Conservation (phyloP, 2,113 vertebrate genomes). For the Stigmatopora nigra region DNA sequence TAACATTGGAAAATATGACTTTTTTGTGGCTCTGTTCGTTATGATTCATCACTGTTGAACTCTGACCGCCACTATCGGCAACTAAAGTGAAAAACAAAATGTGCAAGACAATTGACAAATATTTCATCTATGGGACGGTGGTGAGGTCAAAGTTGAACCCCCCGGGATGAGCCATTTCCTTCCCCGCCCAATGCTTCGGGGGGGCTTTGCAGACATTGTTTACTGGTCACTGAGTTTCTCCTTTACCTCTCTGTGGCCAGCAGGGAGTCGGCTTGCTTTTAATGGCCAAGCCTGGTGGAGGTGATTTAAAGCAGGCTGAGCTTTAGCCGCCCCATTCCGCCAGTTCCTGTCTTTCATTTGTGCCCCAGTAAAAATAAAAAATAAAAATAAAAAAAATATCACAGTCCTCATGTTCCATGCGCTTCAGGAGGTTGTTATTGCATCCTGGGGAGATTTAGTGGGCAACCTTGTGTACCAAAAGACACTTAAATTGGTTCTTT, state of each 20-base stretch:
- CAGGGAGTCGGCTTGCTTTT: constrained; percentile 41
- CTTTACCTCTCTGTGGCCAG: constrained; percentile 33
- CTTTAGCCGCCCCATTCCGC: constrained; percentile 36
- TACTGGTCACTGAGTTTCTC: constrained; percentile 40
- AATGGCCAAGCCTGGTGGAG: constrained; percentile 50
- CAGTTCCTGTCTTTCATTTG: constrained; percentile 59
- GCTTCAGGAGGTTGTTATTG: constrained; percentile 55
- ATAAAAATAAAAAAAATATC: constrained; percentile 57
- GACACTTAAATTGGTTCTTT: constrained; percentile 44
- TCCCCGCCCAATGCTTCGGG: constrained; percentile 42
- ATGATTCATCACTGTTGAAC: not conserved
- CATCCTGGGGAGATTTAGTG: constrained; percentile 63
- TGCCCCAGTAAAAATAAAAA: constrained; percentile 59
- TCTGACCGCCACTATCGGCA: constrained; percentile 32
- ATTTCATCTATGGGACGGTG: constrained; percentile 39
- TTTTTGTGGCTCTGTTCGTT: too few species aligned
- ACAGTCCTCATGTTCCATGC: constrained; percentile 51
- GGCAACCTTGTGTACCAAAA: constrained; percentile 36
- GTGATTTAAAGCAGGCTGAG: constrained; percentile 61
- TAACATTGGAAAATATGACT: too few species aligned
- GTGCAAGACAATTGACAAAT: constrained; percentile 48
- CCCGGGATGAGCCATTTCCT: constrained; percentile 60
- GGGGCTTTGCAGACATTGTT: constrained; percentile 50
- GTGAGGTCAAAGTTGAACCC: constrained; percentile 62
- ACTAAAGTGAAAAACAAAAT: constrained; percentile 59